These are phyloP conservation scores for Tenebrosternarchus preto DNA, from an alignment of 2,113 vertebrate species.

Conservation along the genomic window DNA sequence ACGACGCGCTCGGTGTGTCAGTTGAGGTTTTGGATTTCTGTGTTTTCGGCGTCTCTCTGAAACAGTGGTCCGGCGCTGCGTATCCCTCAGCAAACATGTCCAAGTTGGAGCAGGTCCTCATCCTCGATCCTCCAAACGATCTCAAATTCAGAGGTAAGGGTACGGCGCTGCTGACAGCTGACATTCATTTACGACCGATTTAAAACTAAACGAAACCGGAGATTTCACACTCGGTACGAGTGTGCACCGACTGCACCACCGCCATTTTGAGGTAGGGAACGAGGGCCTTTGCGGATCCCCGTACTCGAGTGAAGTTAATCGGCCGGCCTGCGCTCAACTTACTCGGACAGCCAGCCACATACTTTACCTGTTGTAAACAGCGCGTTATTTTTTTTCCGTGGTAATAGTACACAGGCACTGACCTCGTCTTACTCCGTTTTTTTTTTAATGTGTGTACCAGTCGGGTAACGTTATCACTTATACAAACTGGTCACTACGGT, in stretches of 20 bases:
- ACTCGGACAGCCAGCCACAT: slow-evolving; percentile 4
- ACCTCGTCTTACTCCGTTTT: background rate
- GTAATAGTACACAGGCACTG: too few species aligned
- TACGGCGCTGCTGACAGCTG: background rate
- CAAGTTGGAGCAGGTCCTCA: slow-evolving; percentile 90
- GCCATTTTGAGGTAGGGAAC: slow-evolving; percentile 74
- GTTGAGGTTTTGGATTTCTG: slow-evolving; percentile 62
- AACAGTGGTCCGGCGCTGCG: slow-evolving; percentile 64
- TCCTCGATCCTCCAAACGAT: slow-evolving; percentile 89
- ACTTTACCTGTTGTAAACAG: too few species aligned
- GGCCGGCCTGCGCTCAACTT: slow-evolving; percentile 42
- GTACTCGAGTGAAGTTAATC: slow-evolving; percentile 60
- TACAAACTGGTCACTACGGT: background rate
- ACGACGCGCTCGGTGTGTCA: slow-evolving; percentile 63
- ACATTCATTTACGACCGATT: background rate
- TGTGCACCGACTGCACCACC: slow-evolving; percentile 58
- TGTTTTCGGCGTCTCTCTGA: slow-evolving; percentile 63
- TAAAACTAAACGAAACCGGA: background rate
- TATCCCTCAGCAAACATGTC: slow-evolving; percentile 82
- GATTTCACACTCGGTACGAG: slow-evolving; percentile 59
- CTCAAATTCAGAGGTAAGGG: slow-evolving; percentile 92
- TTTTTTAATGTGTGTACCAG: background rate
- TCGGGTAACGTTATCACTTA: background rate
- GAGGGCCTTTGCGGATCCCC: slow-evolving; percentile 63
- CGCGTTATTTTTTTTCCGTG: too few species aligned